Percentiles rank a stretch among this genome's conserved stretches.
These are phyloP conservation scores for Phaethon lepturus DNA, from an alignment of 2,113 vertebrate species.

Conservation along the genomic window DNA sequence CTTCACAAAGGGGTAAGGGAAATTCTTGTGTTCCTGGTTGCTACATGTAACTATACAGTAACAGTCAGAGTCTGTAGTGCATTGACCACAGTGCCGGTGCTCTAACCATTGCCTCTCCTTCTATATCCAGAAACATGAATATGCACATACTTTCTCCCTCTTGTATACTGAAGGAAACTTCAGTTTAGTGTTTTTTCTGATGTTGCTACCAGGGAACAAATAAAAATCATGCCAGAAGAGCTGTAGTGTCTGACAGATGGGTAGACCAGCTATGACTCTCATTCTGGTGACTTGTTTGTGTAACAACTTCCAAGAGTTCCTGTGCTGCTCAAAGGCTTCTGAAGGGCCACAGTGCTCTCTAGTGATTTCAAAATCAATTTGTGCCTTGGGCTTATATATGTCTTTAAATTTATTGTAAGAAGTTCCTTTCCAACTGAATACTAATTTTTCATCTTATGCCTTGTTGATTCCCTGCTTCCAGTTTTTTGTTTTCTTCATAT, in stretches of 20 bases:
- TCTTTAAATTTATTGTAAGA: not conserved
- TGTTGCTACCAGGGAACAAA: not conserved
- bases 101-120: not conserved
- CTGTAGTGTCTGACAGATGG: not conserved
- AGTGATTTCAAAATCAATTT: not conserved
- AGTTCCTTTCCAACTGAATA: not conserved
- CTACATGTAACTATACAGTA: not conserved
- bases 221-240: not conserved
- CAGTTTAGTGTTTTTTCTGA: not conserved
- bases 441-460: not conserved
- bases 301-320: not conserved
- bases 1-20: not conserved
- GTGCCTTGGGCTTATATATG: not conserved
- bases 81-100: not conserved
- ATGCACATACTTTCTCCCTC: not conserved
- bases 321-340: not conserved
- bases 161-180: not conserved
- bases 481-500: not conserved
- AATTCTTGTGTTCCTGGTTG: not conserved
- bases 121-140: not conserved
- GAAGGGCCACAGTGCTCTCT: slow-evolving; percentile 48
- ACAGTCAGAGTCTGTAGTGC: not conserved
- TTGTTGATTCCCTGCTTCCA: not conserved
- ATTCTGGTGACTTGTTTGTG: not conserved
- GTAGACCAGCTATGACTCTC: not conserved